Percentiles rank a stretch among this genome's conserved stretches.
Evolutionary conservation across 2,888 invertebrate species (phyloP).

Genomic region (Phymatocera aterrima): DNA sequence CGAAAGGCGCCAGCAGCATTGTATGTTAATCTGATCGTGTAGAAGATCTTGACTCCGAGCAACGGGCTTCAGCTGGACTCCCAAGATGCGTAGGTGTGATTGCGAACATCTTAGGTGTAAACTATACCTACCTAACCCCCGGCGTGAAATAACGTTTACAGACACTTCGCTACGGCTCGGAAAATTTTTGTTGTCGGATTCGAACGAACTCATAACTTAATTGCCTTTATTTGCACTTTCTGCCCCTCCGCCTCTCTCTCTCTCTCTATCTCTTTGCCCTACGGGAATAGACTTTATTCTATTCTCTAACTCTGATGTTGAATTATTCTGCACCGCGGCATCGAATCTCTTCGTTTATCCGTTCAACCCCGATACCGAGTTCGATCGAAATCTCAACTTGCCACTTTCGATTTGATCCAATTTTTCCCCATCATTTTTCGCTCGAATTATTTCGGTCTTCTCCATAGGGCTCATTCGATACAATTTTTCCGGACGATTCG

Average conservation of each 20-base stretch:
- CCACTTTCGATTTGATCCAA: not conserved
- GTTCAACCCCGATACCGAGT: not conserved
- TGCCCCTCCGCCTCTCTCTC: too few relatives aligned
- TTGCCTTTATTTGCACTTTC: not conserved
- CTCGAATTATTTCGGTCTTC: not conserved
- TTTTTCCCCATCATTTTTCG: not conserved
- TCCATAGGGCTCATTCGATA: not conserved
- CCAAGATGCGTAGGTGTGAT: conserved; percentile 48
- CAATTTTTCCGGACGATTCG: not conserved
- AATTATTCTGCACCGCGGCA: not conserved
- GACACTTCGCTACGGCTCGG: not conserved
- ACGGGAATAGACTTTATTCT: too few relatives aligned
- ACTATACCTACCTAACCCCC: conserved; percentile 41
- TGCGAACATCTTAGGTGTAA: conserved; percentile 42
- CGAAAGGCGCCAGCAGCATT: conserved; percentile 54
- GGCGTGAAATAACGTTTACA: not conserved
- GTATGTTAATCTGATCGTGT: conserved; percentile 57
- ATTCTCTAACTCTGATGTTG: not conserved
- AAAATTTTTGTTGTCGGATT: not conserved
- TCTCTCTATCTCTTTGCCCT: too few relatives aligned
- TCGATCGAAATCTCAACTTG: not conserved
- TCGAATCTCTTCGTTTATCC: not conserved
- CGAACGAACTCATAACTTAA: not conserved
- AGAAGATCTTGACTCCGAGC: conserved; percentile 36
- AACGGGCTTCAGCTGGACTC: conserved; percentile 47